Evolutionary conservation across 2,888 invertebrate genomes (phyloP).

Genomic region (Aleiodes alternator): DNA sequence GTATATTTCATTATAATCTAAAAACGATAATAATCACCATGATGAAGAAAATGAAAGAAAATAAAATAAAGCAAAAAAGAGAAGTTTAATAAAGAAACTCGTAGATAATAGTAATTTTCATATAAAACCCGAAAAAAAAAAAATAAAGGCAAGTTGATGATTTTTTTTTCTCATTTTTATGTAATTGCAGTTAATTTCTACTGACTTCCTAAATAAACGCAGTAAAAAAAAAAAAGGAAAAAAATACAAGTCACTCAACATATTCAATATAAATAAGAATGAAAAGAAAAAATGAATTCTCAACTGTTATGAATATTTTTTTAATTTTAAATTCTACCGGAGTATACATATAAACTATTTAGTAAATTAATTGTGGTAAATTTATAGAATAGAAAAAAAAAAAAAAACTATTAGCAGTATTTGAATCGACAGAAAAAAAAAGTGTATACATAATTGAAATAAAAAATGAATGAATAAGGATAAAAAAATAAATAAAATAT

Average conservation of each 20-base stretch:
- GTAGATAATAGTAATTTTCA: not conserved
- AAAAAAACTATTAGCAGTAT: not conserved
- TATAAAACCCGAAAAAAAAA: not conserved
- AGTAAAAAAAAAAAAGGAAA: too few species aligned
- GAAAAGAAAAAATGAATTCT: conserved; percentile 4
- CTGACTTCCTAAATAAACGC: conserved; percentile 3
- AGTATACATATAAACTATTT: conserved; percentile 51
- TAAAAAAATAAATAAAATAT: conserved; percentile 48
- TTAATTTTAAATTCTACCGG: conserved; percentile 25
- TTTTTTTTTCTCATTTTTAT: not conserved
- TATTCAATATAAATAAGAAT: conserved; percentile 6
- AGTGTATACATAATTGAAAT: conserved; percentile 17
- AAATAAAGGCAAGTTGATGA: not conserved
- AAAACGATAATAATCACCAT: conserved; percentile 3
- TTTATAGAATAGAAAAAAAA: conserved; percentile 16
- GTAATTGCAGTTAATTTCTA: conserved; percentile 2
- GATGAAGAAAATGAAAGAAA: not conserved
- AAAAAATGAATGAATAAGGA: not conserved
- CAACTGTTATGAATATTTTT: conserved; percentile 29
- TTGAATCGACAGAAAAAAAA: not conserved
- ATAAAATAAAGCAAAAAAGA: not conserved
- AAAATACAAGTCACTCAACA: conserved; percentile 21
- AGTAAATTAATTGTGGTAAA: conserved; percentile 42
- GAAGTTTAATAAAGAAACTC: not conserved
- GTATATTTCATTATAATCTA: conserved; percentile 26